These are phyloP conservation scores for Hydriomena furcata DNA, from an alignment of 2,888 invertebrate species.

Conservation along the genomic window DNA sequence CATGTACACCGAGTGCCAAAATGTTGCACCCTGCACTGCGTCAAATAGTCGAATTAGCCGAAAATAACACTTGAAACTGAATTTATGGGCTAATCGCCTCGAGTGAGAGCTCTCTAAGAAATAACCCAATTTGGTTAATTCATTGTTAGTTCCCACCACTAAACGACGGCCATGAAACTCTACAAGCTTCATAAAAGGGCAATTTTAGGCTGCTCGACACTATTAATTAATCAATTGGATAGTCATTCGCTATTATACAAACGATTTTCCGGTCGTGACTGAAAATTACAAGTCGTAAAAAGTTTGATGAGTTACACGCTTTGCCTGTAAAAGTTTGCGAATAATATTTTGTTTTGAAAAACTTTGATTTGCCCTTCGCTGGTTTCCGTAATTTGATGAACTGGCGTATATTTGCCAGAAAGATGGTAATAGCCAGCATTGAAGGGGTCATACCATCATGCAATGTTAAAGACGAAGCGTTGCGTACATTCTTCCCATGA, in stretches of 20 bases:
- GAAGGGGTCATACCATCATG: slow-evolving; percentile 19
- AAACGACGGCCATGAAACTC: slow-evolving; percentile 44
- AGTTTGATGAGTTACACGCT: slow-evolving; percentile 32
- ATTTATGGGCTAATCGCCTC: slow-evolving; percentile 10
- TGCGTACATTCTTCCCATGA: too few relatives aligned
- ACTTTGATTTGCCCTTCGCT: slow-evolving; percentile 17
- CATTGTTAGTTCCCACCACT: slow-evolving; percentile 38
- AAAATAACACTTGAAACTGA: slow-evolving; percentile 15
- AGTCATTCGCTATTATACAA: slow-evolving; percentile 35
- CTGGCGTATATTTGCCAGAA: neutral
- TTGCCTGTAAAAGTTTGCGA: slow-evolving; percentile 22
- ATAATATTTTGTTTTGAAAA: slow-evolving; percentile 25
- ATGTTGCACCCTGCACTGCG: slow-evolving; percentile 50
- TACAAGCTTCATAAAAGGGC: slow-evolving; percentile 44
- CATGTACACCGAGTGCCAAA: slow-evolving; percentile 50
- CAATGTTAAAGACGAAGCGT: slow-evolving; percentile 48
- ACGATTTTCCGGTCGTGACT: slow-evolving; percentile 31
- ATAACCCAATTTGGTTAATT: slow-evolving; percentile 37
- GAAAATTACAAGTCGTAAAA: slow-evolving; percentile 32
- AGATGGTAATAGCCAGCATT: neutral
- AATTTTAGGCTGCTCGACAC: slow-evolving; percentile 33
- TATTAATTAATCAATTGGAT: slow-evolving; percentile 59
- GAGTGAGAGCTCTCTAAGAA: slow-evolving; percentile 26
- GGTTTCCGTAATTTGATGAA: slow-evolving; percentile 20
- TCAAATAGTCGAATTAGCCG: slow-evolving; percentile 25